Conservation (phyloP, 2,797 vertebrate species). For the Myotis planiceps region DNA sequence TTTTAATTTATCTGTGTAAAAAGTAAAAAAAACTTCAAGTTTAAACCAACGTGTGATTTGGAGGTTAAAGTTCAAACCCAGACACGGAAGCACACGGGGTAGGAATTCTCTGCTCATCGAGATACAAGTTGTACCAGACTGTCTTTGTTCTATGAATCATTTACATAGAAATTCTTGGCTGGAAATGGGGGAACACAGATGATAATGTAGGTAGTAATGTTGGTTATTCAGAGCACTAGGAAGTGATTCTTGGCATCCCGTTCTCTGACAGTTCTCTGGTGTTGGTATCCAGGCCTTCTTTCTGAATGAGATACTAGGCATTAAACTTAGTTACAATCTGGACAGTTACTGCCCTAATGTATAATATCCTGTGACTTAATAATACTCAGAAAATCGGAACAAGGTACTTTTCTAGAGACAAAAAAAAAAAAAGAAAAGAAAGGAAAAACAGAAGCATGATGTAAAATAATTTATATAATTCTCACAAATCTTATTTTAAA, state of each 20-base stretch:
- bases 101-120: not conserved
- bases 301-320: constrained; percentile 2
- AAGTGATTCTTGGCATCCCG: not conserved
- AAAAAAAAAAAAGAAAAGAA: not conserved
- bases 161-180: not conserved
- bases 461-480: not conserved
- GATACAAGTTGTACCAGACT: not conserved
- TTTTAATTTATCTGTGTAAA: not conserved
- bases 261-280: not conserved
- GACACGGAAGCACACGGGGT: not conserved
- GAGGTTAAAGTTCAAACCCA: constrained; percentile 5
- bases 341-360: not conserved
- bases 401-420: not conserved
- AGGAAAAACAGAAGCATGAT: not conserved
- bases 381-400: not conserved
- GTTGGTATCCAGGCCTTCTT: not conserved
- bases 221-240: not conserved
- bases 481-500: constrained; percentile 28
- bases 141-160: constrained; percentile 48
- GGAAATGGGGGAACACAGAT: not conserved
- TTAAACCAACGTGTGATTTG: not conserved
- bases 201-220: not conserved
- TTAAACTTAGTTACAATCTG: not conserved
- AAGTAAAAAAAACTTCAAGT: not conserved
- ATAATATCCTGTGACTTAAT: constrained; percentile 45